phyloP scores from a whole-genome alignment of 2,888 invertebrate genomes.

The Noctua comes region DNA sequence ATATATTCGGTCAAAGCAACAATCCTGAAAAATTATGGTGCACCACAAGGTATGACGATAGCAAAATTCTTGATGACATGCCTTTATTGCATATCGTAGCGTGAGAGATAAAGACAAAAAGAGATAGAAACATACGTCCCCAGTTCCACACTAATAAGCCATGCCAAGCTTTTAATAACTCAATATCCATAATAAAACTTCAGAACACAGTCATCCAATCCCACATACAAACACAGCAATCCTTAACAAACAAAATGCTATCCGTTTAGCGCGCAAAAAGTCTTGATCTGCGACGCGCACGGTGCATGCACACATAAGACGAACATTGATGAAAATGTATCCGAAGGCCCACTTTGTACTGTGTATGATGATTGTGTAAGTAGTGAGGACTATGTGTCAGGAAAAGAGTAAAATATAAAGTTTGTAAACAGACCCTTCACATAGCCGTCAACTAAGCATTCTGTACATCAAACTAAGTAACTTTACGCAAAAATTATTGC shows the following conservation, averaged over 20 bases:
- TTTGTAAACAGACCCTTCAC: too few species aligned
- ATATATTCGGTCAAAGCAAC: neutral
- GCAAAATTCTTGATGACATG: neutral
- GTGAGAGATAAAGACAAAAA: neutral
- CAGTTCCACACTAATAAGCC: neutral
- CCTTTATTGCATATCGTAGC: neutral
- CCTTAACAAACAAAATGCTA: slow-evolving; percentile 58
- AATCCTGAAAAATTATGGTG: neutral
- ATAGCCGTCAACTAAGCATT: too few species aligned
- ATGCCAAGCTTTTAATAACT: slow-evolving; percentile 25
- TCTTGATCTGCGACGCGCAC: slow-evolving; percentile 31
- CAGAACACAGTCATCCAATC: slow-evolving; percentile 26
- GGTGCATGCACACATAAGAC: slow-evolving; percentile 10
- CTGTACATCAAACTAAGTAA: too few species aligned
- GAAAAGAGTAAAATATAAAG: neutral
- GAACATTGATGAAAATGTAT: neutral
- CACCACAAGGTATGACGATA: too few species aligned
- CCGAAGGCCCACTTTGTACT: slow-evolving; percentile 14
- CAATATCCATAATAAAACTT: slow-evolving; percentile 8
- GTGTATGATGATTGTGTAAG: neutral
- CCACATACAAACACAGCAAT: slow-evolving; percentile 45
- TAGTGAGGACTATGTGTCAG: neutral
- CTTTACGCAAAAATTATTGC: too few species aligned
- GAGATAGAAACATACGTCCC: neutral
- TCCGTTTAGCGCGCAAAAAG: slow-evolving; percentile 60